Percentiles rank a stretch among this genome's conserved stretches.
Conservation (phyloP, 2,113 vertebrate genomes). For the Oxyruncus cristatus region DNA sequence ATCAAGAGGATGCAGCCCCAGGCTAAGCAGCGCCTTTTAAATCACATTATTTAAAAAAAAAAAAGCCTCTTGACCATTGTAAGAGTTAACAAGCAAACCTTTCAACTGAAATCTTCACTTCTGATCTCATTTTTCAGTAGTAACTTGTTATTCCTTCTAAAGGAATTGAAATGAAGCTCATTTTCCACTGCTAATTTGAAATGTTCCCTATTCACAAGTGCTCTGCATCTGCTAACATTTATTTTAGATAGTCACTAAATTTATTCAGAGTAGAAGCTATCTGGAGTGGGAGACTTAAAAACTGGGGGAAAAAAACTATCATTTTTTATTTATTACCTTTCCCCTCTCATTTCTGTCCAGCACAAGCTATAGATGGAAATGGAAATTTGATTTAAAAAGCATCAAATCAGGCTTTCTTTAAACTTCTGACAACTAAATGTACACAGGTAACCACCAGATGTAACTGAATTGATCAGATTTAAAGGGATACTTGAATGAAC, state of each 20-base stretch:
- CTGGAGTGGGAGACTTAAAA: neutral
- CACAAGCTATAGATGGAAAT: neutral
- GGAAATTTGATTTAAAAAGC: neutral
- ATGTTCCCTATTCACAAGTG: neutral
- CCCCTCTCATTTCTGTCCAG: neutral
- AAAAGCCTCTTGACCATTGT: neutral
- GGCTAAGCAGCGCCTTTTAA: neutral
- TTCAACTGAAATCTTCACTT: neutral
- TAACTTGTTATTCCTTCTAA: neutral
- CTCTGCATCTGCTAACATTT: neutral
- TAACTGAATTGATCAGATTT: neutral
- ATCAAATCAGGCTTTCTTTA: neutral
- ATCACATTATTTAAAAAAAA: neutral
- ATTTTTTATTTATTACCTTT: neutral
- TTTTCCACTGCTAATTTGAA: neutral
- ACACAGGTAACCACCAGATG: neutral
- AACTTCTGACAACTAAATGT: neutral
- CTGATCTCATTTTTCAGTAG: neutral
- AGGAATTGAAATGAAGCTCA: neutral
- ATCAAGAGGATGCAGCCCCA: neutral
- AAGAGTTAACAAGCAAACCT: neutral
- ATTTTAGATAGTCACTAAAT: neutral
- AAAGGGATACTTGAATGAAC: neutral
- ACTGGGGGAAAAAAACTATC: rapidly evolving
- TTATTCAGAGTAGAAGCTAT: neutral